These are phyloP conservation scores for Epinotia ramella DNA, from an alignment of 2,888 invertebrate species.

Conservation along the genomic window DNA sequence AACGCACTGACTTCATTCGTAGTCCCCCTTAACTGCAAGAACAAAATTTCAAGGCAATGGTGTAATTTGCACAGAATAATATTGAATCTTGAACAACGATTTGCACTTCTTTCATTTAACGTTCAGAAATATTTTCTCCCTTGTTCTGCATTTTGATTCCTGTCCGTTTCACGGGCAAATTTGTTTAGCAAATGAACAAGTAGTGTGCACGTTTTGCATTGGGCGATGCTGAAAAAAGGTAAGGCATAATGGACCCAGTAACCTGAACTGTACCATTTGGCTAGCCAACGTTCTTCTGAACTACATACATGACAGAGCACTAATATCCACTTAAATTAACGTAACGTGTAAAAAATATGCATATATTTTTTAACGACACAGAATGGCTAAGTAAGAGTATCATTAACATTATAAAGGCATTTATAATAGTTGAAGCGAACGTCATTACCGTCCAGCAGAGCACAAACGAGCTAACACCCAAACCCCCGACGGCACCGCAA, in stretches of 20 bases:
- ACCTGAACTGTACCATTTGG: too few relatives aligned
- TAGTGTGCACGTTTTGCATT: conserved; percentile 20
- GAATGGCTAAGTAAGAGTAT: neutral
- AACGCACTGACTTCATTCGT: conserved; percentile 68
- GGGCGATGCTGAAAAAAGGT: neutral
- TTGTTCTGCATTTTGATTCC: conserved; percentile 40
- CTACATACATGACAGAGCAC: neutral
- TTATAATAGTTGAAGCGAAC: neutral
- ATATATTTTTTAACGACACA: neutral
- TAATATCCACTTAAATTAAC: neutral
- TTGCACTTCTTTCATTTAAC: conserved; percentile 55
- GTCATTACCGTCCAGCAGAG: conserved; percentile 2
- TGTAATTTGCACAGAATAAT: conserved; percentile 68
- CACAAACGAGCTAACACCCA: conserved; percentile 8
- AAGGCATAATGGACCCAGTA: neutral
- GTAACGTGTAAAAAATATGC: neutral
- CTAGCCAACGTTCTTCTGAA: neutral
- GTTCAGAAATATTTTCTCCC: conserved; percentile 40
- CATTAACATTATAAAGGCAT: neutral
- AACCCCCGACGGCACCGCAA: conserved; percentile 14
- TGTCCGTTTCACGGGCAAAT: conserved; percentile 38
- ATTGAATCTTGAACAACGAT: conserved; percentile 63
- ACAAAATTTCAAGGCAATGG: conserved; percentile 62
- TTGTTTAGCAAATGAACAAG: conserved; percentile 42
- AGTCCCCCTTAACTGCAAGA: conserved; percentile 55